Conservation (phyloP, 30 jellyfish, hydroid and myxozoan genomes). For the Cassiopea xamachana region DNA sequence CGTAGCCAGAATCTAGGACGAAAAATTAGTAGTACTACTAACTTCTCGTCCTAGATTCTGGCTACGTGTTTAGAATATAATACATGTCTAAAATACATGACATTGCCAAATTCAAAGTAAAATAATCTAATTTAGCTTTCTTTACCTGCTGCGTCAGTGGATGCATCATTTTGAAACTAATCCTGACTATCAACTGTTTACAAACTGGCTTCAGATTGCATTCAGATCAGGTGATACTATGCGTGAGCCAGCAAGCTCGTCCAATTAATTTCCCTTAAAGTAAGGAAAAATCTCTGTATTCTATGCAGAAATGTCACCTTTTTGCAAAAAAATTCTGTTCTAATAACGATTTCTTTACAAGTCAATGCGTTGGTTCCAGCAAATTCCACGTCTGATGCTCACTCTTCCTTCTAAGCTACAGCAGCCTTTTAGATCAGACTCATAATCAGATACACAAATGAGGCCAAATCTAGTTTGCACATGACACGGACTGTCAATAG, state of each 20-base stretch:
- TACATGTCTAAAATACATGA: too few species aligned
- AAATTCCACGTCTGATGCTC: too few species aligned
- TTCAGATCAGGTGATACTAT: not conserved
- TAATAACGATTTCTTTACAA: too few species aligned
- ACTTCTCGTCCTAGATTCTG: too few species aligned
- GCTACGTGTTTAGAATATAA: too few species aligned
- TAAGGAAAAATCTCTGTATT: not conserved
- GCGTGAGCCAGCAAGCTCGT: not conserved
- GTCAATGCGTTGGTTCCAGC: too few species aligned
- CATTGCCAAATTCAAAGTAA: not conserved
- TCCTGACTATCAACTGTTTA: not conserved
- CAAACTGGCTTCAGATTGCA: not conserved
- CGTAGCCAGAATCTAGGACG: too few species aligned
- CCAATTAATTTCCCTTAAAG: not conserved
- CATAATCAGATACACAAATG: not conserved
- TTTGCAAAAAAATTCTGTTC: not conserved
- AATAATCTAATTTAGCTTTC: not conserved
- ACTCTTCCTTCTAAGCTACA: too few species aligned
- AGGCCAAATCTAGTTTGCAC: not conserved
- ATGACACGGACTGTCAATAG: not conserved
- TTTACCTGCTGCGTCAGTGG: conserved; percentile 69
- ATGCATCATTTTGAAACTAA: conserved; percentile 54
- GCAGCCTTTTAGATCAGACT: not conserved
- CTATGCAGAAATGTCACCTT: not conserved
- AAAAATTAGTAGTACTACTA: too few species aligned